Evolutionary conservation across 2,888 invertebrate genomes (phyloP), one percentile per base, ranked within the genome.

Genomic region (Mellilla xanthometata): DNA sequence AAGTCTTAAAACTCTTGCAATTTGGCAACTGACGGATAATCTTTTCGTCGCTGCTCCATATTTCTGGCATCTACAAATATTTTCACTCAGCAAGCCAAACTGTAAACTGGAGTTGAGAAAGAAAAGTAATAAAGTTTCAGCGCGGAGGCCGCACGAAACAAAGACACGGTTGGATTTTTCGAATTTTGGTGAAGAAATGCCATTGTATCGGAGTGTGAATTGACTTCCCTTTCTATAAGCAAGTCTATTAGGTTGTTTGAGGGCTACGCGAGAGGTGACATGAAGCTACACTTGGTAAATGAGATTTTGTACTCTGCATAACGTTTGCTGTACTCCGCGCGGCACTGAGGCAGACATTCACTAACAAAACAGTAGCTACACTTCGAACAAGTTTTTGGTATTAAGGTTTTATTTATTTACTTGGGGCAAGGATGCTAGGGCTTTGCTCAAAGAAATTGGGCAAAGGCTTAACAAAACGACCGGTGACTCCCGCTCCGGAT

Each of bases 271-370:
- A 49, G 59, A 58, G 60, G 56, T 45, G 61, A 62, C 65, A 60
- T 54, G 62, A 58, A 58, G 56, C 53, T 57, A 62, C 65, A 65
- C 62, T 40, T 42, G 19, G 41, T 42, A 79, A 81, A 81, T 80
- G 67, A 65, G 73, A 75, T 79, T 79, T 74, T 71, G 68, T 76
- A 76, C 72, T 81, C 79, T 80, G 68, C 81, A 81, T 81, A 79
- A 79, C 73, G 72, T 71, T 72, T 64, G 58, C 64, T 62, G 53
- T 52, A 49, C 52, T 45, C 47, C 30, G 47, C 29, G 52, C 60
- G 52, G 53, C 54, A 55, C 49, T 24, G 15, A 19, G 15, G 6
- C 3, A 19, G 4, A 15, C 4, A 19, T 19, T 19, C 2, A 19
- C 4, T 3, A 6, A 19, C 15, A 1, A 19, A 19, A 5, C 6